Base-by-base conservation (phyloP, 2,113 vertebrate genomes). In the Tenebrosternarchus preto region DNA sequence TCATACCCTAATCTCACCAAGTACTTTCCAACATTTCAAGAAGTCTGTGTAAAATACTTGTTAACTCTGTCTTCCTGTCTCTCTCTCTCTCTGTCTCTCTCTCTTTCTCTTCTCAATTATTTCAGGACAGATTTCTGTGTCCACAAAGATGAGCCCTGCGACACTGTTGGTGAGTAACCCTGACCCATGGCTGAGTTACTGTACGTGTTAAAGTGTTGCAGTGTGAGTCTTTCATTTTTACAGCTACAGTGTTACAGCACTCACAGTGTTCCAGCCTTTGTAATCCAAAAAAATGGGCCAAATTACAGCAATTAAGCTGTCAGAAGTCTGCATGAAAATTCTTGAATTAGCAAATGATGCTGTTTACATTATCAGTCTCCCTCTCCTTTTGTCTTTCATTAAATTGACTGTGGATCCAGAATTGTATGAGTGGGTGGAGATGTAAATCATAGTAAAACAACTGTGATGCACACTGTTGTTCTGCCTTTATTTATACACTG, bases 51-150 rank as follows among this genome's bases (percentile, higher is more conserved):
- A 29, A 64, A 69, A 15, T 24, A 59, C 25, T 25, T 27, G 53
- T 59, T 64, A 50, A 64, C 60, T 46, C 69, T 15, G 1, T 15
- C 43, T 36, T 31, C 39, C 68, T 70, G 43, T 53, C 69, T 50
- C 16, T 64, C 56, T 50, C 8, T 64, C 27, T 64, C 29, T 80
- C 31, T 11, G 19, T 76, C 53, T 66, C 25, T n/a, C 70, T 60
- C 15, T 63, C 12, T 77, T 31, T 84, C 33, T 16, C 59, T 76
- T 3, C 64, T 19, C 64, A 56, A n/a, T 90, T 90, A 77, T 91
- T 91, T 69, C 86, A 99, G 97, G 94, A 99, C 97, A 85, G 96
- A 99, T 91, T 99, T 99, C 93, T 99, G 98, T 74, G 98, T 99
- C 68, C 96, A 99, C 90, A 99, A 98, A 92, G 95, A 98, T 4